A percentile compares a stretch with the other conserved stretches of the same genome.
These are phyloP conservation scores for Metellina segmentata DNA, from an alignment of 2,888 invertebrate genomes.

Conservation along the genomic window DNA sequence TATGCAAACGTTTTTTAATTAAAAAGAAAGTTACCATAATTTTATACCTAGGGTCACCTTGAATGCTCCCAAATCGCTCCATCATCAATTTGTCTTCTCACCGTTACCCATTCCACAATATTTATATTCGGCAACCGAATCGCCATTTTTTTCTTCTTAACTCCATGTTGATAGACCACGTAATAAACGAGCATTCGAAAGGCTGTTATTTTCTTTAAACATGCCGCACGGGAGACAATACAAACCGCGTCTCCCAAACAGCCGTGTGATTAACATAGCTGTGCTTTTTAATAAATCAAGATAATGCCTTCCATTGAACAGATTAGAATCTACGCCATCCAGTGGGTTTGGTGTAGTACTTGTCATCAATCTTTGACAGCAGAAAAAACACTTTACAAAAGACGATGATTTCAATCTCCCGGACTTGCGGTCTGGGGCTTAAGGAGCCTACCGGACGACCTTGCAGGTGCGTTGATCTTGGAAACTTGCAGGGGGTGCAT, in stretches of 20 bases:
- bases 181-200: neutral
- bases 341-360: neutral
- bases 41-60: too few species aligned
- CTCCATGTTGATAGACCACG: neutral
- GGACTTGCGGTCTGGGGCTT: neutral
- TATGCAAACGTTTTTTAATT: too few species aligned
- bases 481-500: neutral
- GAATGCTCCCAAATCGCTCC: neutral
- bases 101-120: neutral
- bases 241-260: slow-evolving; percentile 1
- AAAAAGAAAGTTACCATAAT: too few species aligned
- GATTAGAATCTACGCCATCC: neutral
- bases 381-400: neutral
- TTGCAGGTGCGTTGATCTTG: slow-evolving; percentile 11
- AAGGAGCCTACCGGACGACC: neutral
- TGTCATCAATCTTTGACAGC: slow-evolving; percentile 6
- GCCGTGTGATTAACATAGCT: slow-evolving; percentile 11
- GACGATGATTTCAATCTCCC: slow-evolving; percentile 1
- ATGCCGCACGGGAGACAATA: neutral
- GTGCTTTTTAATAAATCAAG: slow-evolving; percentile 33
- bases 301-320: slow-evolving; percentile 35
- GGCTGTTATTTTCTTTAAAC: slow-evolving; percentile 1
- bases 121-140: neutral
- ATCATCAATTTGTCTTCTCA: neutral
- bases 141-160: neutral